Percentiles rank a stretch among this genome's conserved stretches.
These are phyloP conservation scores for Clostera curtula DNA, from an alignment of 2,888 invertebrate species.

Conservation along the genomic window DNA sequence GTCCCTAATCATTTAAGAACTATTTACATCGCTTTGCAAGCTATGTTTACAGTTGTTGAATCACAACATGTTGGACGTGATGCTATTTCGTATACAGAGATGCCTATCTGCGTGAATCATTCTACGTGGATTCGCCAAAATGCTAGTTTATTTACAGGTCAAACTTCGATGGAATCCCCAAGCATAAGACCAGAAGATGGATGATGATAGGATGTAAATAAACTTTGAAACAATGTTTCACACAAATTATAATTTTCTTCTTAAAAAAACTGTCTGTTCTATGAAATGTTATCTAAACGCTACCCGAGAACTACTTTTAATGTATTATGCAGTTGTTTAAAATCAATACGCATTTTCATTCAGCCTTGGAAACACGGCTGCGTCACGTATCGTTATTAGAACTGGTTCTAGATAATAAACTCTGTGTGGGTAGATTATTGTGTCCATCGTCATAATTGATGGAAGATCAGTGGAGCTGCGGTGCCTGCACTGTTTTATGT, in stretches of 20 bases:
- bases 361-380: conserved; percentile 1
- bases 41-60: conserved; percentile 22
- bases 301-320: too few species aligned
- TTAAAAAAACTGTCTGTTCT: too few species aligned
- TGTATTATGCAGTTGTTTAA: not conserved
- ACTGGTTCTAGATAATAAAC: conserved; percentile 1
- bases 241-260: too few species aligned
- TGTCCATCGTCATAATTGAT: conserved; percentile 17
- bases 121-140: conserved; percentile 14
- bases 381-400: conserved; percentile 1
- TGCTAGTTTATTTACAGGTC: conserved; percentile 3
- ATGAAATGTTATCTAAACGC: too few species aligned
- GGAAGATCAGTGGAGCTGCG: conserved; percentile 14
- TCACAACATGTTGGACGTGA: conserved; percentile 23
- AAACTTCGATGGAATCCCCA: conserved; percentile 3
- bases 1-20: not conserved
- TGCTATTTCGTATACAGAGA: conserved; percentile 37
- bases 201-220: not conserved
- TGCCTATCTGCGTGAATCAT: conserved; percentile 35
- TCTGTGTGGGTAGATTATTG: conserved; percentile 7
- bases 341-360: not conserved
- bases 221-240: not conserved
- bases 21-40: conserved; percentile 2
- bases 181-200: conserved; percentile 2
- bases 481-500: conserved; percentile 20